Percentiles rank a stretch among this genome's conserved stretches.
Evolutionary conservation across 64 coral and sea anemone genomes (phyloP).

Genomic region (Pachyseris speciosa): DNA sequence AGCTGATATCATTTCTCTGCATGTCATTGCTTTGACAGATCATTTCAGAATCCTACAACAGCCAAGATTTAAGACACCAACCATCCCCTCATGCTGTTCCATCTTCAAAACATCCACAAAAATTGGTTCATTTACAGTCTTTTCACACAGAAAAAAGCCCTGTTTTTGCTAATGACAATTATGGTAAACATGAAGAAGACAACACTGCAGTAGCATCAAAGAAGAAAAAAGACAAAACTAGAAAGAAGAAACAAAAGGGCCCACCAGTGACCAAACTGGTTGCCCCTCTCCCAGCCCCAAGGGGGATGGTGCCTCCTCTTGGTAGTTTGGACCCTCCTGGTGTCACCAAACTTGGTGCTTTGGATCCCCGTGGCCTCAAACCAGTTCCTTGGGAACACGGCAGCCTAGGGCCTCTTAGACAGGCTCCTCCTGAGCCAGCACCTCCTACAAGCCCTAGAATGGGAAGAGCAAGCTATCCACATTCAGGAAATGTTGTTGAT

Average conservation of each 20-base stretch:
- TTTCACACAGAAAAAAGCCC: background rate
- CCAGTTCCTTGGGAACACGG: conserved; percentile 82
- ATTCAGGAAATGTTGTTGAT: background rate
- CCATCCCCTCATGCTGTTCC: background rate
- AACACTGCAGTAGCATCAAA: conserved; percentile 1
- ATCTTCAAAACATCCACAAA: background rate
- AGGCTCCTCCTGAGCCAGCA: conserved; percentile 22
- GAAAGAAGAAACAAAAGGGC: conserved; percentile 87
- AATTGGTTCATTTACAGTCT: background rate
- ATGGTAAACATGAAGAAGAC: background rate
- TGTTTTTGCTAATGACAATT: background rate
- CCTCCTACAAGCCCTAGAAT: conserved; percentile 23
- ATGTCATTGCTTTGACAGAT: background rate
- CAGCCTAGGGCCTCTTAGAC: conserved; percentile 62
- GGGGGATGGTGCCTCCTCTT: conserved; percentile 58
- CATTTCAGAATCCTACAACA: background rate
- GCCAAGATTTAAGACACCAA: background rate
- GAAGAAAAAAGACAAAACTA: conserved; percentile 73
- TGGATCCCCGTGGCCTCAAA: conserved; percentile 37
- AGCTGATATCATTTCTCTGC: background rate
- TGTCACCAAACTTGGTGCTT: conserved; percentile 67
- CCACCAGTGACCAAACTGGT: background rate
- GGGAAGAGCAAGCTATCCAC: background rate
- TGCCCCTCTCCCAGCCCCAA: conserved; percentile 32
- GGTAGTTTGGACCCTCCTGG: conserved; percentile 36